phyloP scores from a whole-genome alignment of 2,797 vertebrate species.

The Arrhamphus sclerolepis region DNA sequence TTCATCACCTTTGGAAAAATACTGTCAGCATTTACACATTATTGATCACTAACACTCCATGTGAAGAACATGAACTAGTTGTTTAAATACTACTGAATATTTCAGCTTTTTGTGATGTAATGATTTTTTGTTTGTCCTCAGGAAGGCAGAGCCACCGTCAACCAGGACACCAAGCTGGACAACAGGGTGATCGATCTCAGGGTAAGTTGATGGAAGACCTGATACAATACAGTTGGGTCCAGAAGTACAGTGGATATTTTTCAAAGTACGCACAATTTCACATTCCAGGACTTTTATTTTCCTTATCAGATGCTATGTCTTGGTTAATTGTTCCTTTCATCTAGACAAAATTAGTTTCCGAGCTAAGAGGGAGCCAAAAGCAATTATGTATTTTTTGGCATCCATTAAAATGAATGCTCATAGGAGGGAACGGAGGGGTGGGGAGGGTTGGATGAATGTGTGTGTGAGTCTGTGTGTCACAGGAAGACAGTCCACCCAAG shows the following conservation, averaged over 20 bases:
- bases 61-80: background rate
- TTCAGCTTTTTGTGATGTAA: conserved; percentile 32
- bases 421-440: conserved; percentile 56
- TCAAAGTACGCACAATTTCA: too few relatives aligned
- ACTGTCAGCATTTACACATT: conserved; percentile 20
- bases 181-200: conserved; percentile 97
- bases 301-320: too few relatives aligned
- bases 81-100: conserved; percentile 28
- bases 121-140: conserved; percentile 62
- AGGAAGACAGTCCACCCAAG: conserved; percentile 62
- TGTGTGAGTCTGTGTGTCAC: conserved; percentile 38
- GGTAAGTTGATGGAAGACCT: conserved; percentile 78
- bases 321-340: too few relatives aligned
- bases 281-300: too few relatives aligned
- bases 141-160: conserved; percentile 98
- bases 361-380: too few relatives aligned
- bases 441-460: conserved; percentile 43
- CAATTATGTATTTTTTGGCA: too few relatives aligned
- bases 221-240: background rate
- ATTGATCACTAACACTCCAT: background rate
- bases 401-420: conserved; percentile 31
- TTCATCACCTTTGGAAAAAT: background rate
- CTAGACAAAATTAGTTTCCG: too few relatives aligned
- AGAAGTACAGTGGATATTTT: too few relatives aligned
- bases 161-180: conserved; percentile 97